Evolutionary conservation across 2,888 invertebrate species (phyloP), one percentile per base, ranked within the genome.

Genomic region (Tillus elongatus): DNA sequence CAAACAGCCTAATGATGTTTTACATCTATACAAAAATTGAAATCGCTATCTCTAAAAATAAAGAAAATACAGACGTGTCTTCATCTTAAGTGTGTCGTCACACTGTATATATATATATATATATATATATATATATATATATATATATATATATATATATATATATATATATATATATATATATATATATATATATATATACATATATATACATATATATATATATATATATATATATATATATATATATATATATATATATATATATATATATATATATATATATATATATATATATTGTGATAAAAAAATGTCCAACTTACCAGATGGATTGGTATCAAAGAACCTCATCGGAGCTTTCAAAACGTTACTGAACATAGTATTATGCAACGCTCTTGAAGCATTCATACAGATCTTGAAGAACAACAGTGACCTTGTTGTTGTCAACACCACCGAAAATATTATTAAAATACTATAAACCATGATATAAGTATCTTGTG

Each of bases 301-400:
- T n/a, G n/a, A n/a, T n/a, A 19, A 19, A 19, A 19, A 8, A 19
- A 19, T 6, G n/a, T 29, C 13, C 16, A 49, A 47, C 68, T 70
- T 61, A 74, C 80, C 81, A 9, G 85, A 80, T 0, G 89, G 83
- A 62, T 89, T 88, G 3, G 75, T 79, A 58, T 88, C 84, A 61
- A 90, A 91, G 66, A 90, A 91, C 13, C 76, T 66, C 72, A 87
- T 82, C 0, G 85, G 82, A 0, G 85, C 79, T 43, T 79, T 69
- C 6, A 89, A 61, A 19, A 91, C 72, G 49, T 79, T 74, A 12
- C 72, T 66, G 61, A 90, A 86, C 85, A 90, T 88, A 13, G 64
- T 68, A 53, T 82, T 78, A 64, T 91, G 90, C 1, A 91, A 67
- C 36, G 69, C 73, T 44, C 74, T 76, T 0, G 87, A 84, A 11